Evolutionary conservation across 2,888 invertebrate species (phyloP).

Genomic region (Empis livida): DNA sequence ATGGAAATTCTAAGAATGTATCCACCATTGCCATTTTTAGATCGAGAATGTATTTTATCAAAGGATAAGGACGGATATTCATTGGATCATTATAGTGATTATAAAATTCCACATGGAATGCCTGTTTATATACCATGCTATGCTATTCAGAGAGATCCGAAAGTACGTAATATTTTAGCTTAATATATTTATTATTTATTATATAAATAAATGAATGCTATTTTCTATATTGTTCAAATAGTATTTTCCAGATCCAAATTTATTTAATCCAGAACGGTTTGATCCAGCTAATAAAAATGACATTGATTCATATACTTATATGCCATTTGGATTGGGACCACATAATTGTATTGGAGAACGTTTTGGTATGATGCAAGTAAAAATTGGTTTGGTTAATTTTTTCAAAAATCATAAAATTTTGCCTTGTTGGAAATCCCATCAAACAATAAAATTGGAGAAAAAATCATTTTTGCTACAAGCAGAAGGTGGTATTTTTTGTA

Average conservation of each 20-base stretch:
- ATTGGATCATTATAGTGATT: constrained; percentile 26
- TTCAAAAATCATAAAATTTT: constrained; percentile 28
- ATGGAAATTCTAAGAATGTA: constrained; percentile 31
- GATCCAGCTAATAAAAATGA: constrained; percentile 25
- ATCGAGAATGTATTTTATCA: constrained; percentile 21
- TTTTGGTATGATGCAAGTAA: constrained; percentile 29
- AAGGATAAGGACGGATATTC: constrained; percentile 17
- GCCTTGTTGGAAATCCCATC: constrained; percentile 21
- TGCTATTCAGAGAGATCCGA: constrained; percentile 29
- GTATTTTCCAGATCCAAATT: constrained; percentile 29
- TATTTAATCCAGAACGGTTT: constrained; percentile 34
- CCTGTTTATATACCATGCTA: constrained; percentile 29
- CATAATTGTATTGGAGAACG: constrained; percentile 35
- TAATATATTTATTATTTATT: too few species aligned
- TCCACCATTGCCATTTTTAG: constrained; percentile 31
- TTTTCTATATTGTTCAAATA: too few species aligned
- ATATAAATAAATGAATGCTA: too few species aligned
- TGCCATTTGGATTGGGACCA: constrained; percentile 35
- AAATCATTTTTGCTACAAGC: constrained; percentile 29
- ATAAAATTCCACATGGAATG: constrained; percentile 22
- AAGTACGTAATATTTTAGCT: constrained; percentile 21
- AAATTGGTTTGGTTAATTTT: constrained; percentile 31
- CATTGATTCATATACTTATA: constrained; percentile 28
- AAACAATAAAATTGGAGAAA: constrained; percentile 24
- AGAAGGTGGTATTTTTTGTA: constrained; percentile 27